These are phyloP conservation scores for Drosophila formosana DNA, from an alignment of 2,888 invertebrate species.

Conservation along the genomic window DNA sequence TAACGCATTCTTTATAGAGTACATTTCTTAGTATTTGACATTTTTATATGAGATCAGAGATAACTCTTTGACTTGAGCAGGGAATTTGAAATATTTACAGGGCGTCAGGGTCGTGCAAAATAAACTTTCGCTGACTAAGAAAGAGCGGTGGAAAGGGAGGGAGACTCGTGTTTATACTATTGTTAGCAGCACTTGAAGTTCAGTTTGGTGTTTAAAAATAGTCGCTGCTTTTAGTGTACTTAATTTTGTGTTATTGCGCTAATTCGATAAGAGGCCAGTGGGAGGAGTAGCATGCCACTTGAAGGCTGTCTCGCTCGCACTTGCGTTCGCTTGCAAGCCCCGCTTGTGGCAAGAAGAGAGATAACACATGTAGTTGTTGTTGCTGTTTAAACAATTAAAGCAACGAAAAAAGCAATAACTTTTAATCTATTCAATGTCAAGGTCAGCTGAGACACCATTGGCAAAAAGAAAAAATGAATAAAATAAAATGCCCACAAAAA, in stretches of 20 bases:
- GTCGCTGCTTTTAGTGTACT: slow-evolving; percentile 32
- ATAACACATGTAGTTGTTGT: slow-evolving; percentile 33
- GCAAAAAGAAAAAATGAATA: slow-evolving; percentile 33
- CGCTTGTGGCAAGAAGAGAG: slow-evolving; percentile 18
- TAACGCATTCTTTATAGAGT: not conserved
- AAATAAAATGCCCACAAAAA: slow-evolving; percentile 41
- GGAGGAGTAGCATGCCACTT: not conserved
- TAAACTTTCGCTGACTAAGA: slow-evolving; percentile 35
- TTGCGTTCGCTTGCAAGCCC: not conserved
- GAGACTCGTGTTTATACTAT: slow-evolving; percentile 13
- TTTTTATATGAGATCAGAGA: too few species aligned
- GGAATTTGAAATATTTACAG: not conserved
- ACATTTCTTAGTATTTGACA: not conserved
- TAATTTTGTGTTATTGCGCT: slow-evolving; percentile 41
- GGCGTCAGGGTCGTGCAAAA: slow-evolving; percentile 29
- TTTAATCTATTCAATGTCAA: slow-evolving; percentile 80
- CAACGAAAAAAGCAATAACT: slow-evolving; percentile 28
- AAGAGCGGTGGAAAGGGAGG: slow-evolving; percentile 9
- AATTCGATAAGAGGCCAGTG: slow-evolving; percentile 53
- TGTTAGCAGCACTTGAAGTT: slow-evolving; percentile 37
- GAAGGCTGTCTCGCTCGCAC: slow-evolving; percentile 5
- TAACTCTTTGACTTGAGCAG: not conserved
- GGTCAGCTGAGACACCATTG: slow-evolving; percentile 58
- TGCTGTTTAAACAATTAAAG: slow-evolving; percentile 48
- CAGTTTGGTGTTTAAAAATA: slow-evolving; percentile 52